These are phyloP conservation scores for Ferdinandea cuprea DNA, from an alignment of 2,888 invertebrate genomes.

Conservation along the genomic window DNA sequence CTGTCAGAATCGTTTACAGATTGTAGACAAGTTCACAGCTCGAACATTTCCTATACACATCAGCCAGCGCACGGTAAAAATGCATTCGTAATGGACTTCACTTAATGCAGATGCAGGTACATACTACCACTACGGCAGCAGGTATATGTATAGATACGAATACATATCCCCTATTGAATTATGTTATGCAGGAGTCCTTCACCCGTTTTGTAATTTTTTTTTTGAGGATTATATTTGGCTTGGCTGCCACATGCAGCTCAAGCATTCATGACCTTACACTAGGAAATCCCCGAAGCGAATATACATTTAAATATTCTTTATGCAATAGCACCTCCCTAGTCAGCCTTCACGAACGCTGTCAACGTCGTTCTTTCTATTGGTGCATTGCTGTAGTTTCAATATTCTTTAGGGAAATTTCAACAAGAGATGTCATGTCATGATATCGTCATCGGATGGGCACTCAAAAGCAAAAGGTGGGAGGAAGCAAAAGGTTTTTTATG, in stretches of 20 bases:
- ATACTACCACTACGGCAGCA: slow-evolving; percentile 16
- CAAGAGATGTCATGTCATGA: slow-evolving; percentile 53
- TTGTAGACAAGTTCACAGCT: slow-evolving; percentile 32
- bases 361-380: slow-evolving; percentile 20
- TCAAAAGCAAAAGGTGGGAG: neutral
- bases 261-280: slow-evolving; percentile 33
- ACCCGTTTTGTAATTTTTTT: slow-evolving; percentile 32
- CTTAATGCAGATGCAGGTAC: slow-evolving; percentile 20
- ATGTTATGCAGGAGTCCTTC: slow-evolving; percentile 55
- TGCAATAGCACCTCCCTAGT: slow-evolving; percentile 7
- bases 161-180: slow-evolving; percentile 35
- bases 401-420: slow-evolving; percentile 15
- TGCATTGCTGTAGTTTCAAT: slow-evolving; percentile 48
- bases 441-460: slow-evolving; percentile 43
- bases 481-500: slow-evolving; percentile 7
- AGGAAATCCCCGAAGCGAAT: slow-evolving; percentile 10
- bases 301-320: slow-evolving; percentile 50
- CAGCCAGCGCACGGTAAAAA: neutral
- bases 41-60: neutral
- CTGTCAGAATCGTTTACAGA: slow-evolving; percentile 53
- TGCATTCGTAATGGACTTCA: slow-evolving; percentile 38
- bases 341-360: neutral
- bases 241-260: slow-evolving; percentile 20
- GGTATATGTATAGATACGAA: neutral
- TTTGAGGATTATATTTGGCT: slow-evolving; percentile 9